phyloP scores from a whole-genome alignment of 2,797 vertebrate species.

The Anabas testudineus region DNA sequence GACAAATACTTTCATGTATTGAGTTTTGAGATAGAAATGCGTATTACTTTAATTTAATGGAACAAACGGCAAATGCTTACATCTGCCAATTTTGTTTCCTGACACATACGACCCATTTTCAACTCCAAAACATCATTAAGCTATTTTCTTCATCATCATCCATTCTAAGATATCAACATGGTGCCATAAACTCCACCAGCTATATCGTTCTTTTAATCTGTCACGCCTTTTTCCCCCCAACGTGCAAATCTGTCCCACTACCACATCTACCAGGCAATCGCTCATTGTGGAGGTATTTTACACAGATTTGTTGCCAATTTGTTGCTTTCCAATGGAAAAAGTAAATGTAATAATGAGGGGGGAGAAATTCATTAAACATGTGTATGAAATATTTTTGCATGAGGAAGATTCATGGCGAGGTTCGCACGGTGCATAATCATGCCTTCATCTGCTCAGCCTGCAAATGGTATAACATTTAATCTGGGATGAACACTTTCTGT shows the following conservation, averaged over 20 bases:
- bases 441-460: constrained; percentile 82
- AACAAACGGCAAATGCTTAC: too few relatives aligned
- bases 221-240: constrained; percentile 11
- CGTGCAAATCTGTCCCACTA: constrained; percentile 43
- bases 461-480: constrained; percentile 89
- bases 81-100: too few relatives aligned
- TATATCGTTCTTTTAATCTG: constrained; percentile 11
- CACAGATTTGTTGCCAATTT: constrained; percentile 45
- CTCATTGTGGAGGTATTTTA: constrained; percentile 61
- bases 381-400: constrained; percentile 77
- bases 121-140: too few relatives aligned
- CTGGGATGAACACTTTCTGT: constrained; percentile 86
- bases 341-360: constrained; percentile 77
- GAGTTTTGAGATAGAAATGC: too few relatives aligned
- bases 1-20: too few relatives aligned
- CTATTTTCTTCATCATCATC: too few relatives aligned
- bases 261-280: constrained; percentile 37
- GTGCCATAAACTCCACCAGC: constrained; percentile 20
- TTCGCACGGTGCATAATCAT: constrained; percentile 83
- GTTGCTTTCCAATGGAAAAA: constrained; percentile 72
- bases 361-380: constrained; percentile 77
- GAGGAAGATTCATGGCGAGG: constrained; percentile 77
- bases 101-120: too few relatives aligned
- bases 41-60: too few relatives aligned
- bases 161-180: constrained; percentile 8